Conservation (phyloP, 2,113 vertebrate genomes). For the Corydoras sp. region DNA sequence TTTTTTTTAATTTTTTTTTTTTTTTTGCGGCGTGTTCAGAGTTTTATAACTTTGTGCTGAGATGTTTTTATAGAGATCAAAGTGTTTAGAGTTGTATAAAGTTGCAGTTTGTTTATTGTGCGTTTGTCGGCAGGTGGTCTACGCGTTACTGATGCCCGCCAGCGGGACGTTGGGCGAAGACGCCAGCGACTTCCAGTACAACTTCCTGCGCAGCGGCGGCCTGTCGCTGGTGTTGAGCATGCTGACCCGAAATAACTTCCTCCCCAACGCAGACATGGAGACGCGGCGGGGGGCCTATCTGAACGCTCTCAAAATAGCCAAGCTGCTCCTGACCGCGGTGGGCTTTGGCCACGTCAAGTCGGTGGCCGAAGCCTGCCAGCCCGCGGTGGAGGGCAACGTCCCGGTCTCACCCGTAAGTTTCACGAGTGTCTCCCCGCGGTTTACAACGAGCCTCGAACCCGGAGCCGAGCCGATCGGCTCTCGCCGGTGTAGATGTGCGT, state of each 20-base stretch:
- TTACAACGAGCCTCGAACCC: no score
- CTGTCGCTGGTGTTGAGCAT: conserved; percentile 93
- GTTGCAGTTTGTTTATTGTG: no score
- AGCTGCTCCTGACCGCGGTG: conserved; percentile 92
- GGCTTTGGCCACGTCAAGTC: conserved; percentile 94
- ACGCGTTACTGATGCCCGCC: conserved; percentile 98
- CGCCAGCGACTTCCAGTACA: conserved; percentile 95
- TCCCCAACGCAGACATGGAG: conserved; percentile 97
- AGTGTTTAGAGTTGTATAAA: no score
- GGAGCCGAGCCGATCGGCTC: no score
- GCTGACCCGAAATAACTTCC: conserved; percentile 98
- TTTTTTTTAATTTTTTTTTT: no score
- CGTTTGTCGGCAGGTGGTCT: conserved; percentile 78
- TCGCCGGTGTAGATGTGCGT: neutral
- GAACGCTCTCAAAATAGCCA: conserved; percentile 96
- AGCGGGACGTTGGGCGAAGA: conserved; percentile 94
- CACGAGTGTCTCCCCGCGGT: no score
- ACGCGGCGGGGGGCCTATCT: conserved; percentile 94
- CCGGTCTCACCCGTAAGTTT: conserved; percentile 83
- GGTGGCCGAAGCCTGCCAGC: conserved; percentile 95
- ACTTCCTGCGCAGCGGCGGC: conserved; percentile 95
- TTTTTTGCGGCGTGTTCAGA: no score
- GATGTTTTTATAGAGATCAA: no score
- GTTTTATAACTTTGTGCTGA: no score
- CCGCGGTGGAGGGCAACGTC: conserved; percentile 84